Conservation (phyloP, 1,140 invertebrate species). For the Panagrolaimus sp. region DNA sequence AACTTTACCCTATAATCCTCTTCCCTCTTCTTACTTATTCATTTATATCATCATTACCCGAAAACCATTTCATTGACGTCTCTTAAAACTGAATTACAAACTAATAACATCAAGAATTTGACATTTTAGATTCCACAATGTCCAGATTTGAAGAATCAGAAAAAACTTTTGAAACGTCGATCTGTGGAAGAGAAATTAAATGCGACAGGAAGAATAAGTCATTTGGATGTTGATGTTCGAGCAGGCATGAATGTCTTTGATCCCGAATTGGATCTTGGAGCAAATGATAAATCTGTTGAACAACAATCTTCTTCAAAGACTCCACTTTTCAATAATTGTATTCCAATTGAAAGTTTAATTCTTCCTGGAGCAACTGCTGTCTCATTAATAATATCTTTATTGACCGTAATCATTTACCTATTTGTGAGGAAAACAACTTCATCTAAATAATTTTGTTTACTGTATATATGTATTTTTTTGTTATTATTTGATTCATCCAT, state of each 20-base stretch:
- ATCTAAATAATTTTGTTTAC: no score
- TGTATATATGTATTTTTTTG: no score
- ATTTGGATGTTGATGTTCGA: constrained; percentile 47
- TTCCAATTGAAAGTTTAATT: constrained; percentile 17
- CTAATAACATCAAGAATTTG: neutral
- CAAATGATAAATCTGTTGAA: neutral
- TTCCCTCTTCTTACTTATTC: no score
- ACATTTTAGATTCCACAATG: constrained; percentile 49
- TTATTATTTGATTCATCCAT: no score
- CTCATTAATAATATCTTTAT: constrained; percentile 7
- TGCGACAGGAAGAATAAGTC: constrained; percentile 1
- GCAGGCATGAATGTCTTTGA: constrained; percentile 45
- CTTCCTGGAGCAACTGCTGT: constrained; percentile 20
- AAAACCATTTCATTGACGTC: neutral
- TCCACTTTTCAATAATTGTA: neutral
- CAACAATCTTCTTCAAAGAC: neutral
- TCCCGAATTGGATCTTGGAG: constrained; percentile 39
- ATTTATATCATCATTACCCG: no score
- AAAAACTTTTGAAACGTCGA: constrained; percentile 25
- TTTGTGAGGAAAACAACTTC: neutral
- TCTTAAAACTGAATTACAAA: neutral
- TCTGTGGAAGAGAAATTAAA: constrained; percentile 25
- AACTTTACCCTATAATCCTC: no score
- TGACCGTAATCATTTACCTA: neutral
- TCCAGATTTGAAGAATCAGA: constrained; percentile 50